A percentile compares a stretch with the other conserved stretches of the same genome.
These are phyloP conservation scores for Drosophila kepulauana DNA, from an alignment of 1,140 invertebrate species.

Conservation along the genomic window DNA sequence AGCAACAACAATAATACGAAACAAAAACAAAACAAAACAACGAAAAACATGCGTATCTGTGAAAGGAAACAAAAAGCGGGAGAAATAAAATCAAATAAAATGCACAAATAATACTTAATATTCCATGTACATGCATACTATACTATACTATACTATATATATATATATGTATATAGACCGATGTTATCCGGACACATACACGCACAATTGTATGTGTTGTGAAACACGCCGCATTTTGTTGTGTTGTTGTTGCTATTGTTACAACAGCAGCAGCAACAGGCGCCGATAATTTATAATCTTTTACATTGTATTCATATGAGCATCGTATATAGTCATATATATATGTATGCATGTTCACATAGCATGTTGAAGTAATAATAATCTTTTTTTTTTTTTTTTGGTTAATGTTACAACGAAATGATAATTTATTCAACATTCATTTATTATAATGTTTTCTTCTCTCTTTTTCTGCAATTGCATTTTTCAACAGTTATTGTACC, in stretches of 20 bases:
- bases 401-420: not conserved
- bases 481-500: conserved; percentile 39
- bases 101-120: conserved; percentile 54
- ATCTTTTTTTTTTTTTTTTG: conserved; percentile 9
- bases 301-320: conserved; percentile 32
- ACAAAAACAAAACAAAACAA: conserved; percentile 40
- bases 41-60: conserved; percentile 41
- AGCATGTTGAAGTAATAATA: conserved; percentile 37
- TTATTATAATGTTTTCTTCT: conserved; percentile 15
- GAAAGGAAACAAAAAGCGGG: conserved; percentile 54
- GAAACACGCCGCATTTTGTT: conserved; percentile 55
- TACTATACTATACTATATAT: not conserved
- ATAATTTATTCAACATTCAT: conserved; percentile 10
- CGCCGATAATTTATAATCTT: conserved; percentile 74
- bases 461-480: conserved; percentile 12
- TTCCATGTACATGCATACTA: conserved; percentile 32
- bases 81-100: conserved; percentile 43
- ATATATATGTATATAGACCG: conserved; percentile 5
- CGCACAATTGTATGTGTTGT: conserved; percentile 36
- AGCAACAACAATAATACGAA: conserved; percentile 33
- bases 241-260: conserved; percentile 40
- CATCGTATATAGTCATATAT: conserved; percentile 9
- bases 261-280: conserved; percentile 59
- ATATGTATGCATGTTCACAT: conserved; percentile 5
- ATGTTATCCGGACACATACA: conserved; percentile 7